Conservation (phyloP, 2,888 invertebrate species). For the Adelognathus sp. region DNA sequence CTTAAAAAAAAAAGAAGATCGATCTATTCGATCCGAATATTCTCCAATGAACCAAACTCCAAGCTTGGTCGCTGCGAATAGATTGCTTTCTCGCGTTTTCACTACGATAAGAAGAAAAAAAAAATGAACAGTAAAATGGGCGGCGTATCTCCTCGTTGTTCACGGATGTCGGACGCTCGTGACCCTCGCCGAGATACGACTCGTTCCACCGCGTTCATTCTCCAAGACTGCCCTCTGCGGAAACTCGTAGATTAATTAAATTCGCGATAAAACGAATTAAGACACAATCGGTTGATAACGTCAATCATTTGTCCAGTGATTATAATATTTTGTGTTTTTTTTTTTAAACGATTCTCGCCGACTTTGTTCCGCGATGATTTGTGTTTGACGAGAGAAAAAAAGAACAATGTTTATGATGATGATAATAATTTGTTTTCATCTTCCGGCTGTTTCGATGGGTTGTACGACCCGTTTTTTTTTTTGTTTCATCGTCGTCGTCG, state of each 20-base stretch:
- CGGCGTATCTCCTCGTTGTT: conserved; percentile 9
- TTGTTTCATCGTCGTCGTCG: not conserved
- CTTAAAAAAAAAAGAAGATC: too few relatives aligned
- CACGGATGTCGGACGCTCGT: conserved; percentile 4
- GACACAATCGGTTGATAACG: conserved; percentile 52
- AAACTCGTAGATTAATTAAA: conserved; percentile 56
- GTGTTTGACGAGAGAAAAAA: conserved; percentile 34
- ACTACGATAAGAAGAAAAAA: conserved; percentile 8
- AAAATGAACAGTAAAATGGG: too few relatives aligned
- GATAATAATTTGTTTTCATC: conserved; percentile 27
- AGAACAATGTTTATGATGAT: too few relatives aligned
- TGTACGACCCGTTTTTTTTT: conserved; percentile 31
- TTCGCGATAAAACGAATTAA: conserved; percentile 50
- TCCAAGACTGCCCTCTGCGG: conserved; percentile 58
- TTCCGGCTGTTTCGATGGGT: conserved; percentile 35
- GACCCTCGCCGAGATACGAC: conserved; percentile 31
- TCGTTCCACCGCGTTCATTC: conserved; percentile 43
- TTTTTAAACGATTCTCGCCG: not conserved
- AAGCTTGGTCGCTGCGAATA: conserved; percentile 19
- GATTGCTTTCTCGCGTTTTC: not conserved
- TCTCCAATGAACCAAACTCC: conserved; percentile 3
- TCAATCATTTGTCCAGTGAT: conserved; percentile 55
- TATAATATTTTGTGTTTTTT: conserved; percentile 32
- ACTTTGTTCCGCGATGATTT: conserved; percentile 29
- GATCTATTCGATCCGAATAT: conserved; percentile 54